Conservation (phyloP, 2,888 invertebrate genomes). For the Acleris laterana region DNA sequence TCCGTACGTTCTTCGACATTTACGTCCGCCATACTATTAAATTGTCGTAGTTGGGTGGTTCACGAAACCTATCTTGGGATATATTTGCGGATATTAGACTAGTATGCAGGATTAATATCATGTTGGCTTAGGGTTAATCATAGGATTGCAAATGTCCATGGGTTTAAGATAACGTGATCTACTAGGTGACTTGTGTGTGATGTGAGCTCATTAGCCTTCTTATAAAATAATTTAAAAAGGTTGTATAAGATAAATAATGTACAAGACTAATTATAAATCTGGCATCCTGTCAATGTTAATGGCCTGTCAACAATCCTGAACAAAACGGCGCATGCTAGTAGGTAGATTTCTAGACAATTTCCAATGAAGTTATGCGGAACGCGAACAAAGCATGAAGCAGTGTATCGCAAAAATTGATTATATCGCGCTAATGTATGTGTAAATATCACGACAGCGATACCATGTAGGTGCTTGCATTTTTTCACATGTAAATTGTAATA, state of each 20-base stretch:
- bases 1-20: no score
- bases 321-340: slow-evolving; percentile 43
- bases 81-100: no score
- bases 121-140: no score
- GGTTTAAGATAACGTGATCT: no score
- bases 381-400: slow-evolving; percentile 56
- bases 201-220: no score
- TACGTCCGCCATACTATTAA: no score
- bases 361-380: slow-evolving; percentile 82
- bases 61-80: no score
- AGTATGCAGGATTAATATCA: no score
- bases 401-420: slow-evolving; percentile 55
- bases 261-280: neutral
- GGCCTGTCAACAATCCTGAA: slow-evolving; percentile 43
- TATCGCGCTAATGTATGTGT: slow-evolving; percentile 28
- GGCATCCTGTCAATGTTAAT: slow-evolving; percentile 16
- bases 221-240: no score
- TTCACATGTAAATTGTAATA: neutral
- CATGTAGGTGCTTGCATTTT: neutral
- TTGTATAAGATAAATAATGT: neutral
- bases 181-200: no score
- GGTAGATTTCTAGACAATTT: slow-evolving; percentile 54
- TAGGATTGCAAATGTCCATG: no score
- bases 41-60: no score
- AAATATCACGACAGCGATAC: slow-evolving; percentile 24